Evolutionary conservation across 1,140 invertebrate genomes (phyloP).

Genomic region (Harpegnathos saltator): DNA sequence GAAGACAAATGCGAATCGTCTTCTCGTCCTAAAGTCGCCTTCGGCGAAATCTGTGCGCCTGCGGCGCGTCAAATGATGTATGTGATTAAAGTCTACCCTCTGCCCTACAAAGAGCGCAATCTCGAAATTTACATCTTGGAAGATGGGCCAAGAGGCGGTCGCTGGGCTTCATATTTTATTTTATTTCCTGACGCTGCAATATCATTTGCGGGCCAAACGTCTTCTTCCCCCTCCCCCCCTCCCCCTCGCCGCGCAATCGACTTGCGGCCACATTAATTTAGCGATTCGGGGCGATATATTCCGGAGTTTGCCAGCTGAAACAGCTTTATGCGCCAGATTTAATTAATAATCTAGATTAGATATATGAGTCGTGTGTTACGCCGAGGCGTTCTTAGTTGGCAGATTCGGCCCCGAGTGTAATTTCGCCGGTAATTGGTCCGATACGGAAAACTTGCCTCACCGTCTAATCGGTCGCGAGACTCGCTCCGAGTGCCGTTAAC

Average conservation of each 20-base stretch:
- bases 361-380: slow-evolving; percentile 71
- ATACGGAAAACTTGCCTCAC: slow-evolving; percentile 79
- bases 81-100: no score
- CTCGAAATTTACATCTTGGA: no score
- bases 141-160: neutral
- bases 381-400: slow-evolving; percentile 78
- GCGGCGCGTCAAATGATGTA: no score
- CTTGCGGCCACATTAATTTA: slow-evolving; percentile 76
- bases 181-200: slow-evolving; percentile 38
- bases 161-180: slow-evolving; percentile 38
- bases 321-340: slow-evolving; percentile 80
- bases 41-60: no score
- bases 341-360: slow-evolving; percentile 82
- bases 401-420: slow-evolving; percentile 71
- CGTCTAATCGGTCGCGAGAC: slow-evolving; percentile 71
- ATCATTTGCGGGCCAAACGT: slow-evolving; percentile 54
- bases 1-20: no score
- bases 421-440: slow-evolving; percentile 77
- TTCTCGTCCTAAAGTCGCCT: no score
- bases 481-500: slow-evolving; percentile 47
- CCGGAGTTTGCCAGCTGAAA: slow-evolving; percentile 76
- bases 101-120: no score
- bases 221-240: slow-evolving; percentile 47
- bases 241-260: slow-evolving; percentile 55
- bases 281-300: slow-evolving; percentile 77